Conservation (phyloP, 2,113 vertebrate species). For the Leucoraja erinaceus region DNA sequence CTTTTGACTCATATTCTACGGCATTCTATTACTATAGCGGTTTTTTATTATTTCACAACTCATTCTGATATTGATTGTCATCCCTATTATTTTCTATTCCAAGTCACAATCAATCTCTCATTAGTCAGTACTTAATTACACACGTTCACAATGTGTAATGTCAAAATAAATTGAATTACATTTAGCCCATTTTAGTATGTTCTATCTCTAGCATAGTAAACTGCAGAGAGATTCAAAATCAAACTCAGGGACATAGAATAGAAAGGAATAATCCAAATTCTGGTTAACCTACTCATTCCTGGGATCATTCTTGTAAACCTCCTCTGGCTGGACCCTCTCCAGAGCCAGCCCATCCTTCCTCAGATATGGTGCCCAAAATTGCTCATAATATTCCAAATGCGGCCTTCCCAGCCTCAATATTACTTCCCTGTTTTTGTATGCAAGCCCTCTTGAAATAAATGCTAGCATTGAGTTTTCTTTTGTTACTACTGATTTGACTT, state of each 20-base stretch:
- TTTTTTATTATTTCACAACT: background rate
- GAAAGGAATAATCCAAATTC: background rate
- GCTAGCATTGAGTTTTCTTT: no score
- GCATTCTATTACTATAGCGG: background rate
- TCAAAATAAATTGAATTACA: background rate
- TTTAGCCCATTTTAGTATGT: background rate
- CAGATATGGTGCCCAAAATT: no score
- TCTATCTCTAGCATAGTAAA: background rate
- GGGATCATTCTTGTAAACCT: no score
- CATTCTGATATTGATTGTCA: background rate
- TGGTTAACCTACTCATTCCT: background rate
- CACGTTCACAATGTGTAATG: background rate
- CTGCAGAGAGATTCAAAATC: background rate
- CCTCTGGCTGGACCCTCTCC: no score
- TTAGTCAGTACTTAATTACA: background rate
- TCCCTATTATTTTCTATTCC: background rate
- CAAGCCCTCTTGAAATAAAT: no score
- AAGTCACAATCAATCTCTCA: background rate
- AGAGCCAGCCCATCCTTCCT: no score
- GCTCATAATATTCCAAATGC: no score
- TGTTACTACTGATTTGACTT: no score
- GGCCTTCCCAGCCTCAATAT: no score
- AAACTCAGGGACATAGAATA: background rate
- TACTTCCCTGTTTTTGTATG: no score
- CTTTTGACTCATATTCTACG: background rate